Base-by-base conservation (phyloP, 2,113 vertebrate species). In the Istiophorus platypterus region DNA sequence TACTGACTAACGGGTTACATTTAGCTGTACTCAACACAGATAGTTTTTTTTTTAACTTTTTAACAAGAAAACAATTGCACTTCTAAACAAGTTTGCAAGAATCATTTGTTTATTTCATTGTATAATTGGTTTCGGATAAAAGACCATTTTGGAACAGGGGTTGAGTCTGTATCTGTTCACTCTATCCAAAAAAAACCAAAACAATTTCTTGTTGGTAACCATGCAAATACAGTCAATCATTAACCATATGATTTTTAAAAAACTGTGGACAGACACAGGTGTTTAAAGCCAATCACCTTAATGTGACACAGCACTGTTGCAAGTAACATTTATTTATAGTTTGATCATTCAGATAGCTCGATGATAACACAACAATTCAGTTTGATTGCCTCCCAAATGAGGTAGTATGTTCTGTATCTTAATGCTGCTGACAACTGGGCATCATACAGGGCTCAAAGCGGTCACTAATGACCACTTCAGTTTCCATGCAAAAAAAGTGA, bases 221-320 rank as follows among this genome's bases (percentile, higher is more conserved):
- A 26, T 81, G 66, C 52, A 77, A 64, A 82, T 68, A 20, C 52
- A 54, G 65, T 69, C 14, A 76, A 77, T 88, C 58, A 84, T 89
- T 91, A 79, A 86, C 82, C 20, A 39, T 54, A 56, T 64, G 42
- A 74, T 70, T 34, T 72, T 80, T 67, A 75, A n/a, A n/a, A n/a
- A n/a, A 61, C 76, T 47, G 27, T 7, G 41, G 7, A 57, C 67
- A 39, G 67, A 34, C 12, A 34, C 61, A 66, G 71, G 56, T 74
- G 63, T 68, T 68, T 70, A 31, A 42, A 66, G 26, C 64, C 54
- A 47, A 31, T 67, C 47, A 57, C 56, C 37, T 73, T 45, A 54
- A 2, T 54, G 37, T 22, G 51, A 41, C 22, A 5, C 59, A 34
- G 22, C 63, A 29, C 54, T 58, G 73, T 37, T 42, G 57, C 39